These are phyloP conservation scores for Tricholaema leucomelas DNA, from an alignment of 2,113 vertebrate genomes.

Conservation along the genomic window DNA sequence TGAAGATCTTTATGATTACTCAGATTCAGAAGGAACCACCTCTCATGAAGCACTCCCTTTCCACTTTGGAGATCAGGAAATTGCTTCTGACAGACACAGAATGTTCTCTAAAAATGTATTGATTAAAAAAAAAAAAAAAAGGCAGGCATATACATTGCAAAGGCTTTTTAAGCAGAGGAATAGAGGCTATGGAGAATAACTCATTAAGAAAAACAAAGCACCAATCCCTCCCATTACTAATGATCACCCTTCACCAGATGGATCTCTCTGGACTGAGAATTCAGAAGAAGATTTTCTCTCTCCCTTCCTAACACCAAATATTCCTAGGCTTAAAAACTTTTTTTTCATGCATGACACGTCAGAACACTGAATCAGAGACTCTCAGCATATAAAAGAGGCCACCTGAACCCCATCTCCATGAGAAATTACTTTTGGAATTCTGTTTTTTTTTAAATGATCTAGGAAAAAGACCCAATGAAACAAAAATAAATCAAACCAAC, in stretches of 20 bases:
- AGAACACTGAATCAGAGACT: neutral
- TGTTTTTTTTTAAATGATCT: neutral
- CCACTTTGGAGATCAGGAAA: neutral
- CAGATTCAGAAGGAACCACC: neutral
- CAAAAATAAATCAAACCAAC: neutral
- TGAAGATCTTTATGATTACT: neutral
- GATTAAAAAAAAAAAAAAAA: too few species aligned
- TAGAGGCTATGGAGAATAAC: neutral
- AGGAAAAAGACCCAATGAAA: neutral
- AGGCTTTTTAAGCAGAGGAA: too few species aligned
- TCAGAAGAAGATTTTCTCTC: neutral
- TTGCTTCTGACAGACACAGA: neutral
- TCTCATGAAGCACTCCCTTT: neutral
- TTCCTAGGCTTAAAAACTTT: neutral
- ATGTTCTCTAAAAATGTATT: neutral
- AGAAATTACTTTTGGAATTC: neutral
- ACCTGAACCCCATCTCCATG: neutral
- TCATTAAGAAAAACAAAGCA: neutral
- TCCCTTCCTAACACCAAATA: neutral
- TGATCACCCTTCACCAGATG: neutral
- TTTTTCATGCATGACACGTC: neutral
- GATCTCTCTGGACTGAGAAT: neutral
- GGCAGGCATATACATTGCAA: too few species aligned
- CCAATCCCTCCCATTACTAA: neutral
- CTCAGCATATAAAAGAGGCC: neutral